phyloP scores from a whole-genome alignment of 2,888 invertebrate species.

The Diarsia dahlii region DNA sequence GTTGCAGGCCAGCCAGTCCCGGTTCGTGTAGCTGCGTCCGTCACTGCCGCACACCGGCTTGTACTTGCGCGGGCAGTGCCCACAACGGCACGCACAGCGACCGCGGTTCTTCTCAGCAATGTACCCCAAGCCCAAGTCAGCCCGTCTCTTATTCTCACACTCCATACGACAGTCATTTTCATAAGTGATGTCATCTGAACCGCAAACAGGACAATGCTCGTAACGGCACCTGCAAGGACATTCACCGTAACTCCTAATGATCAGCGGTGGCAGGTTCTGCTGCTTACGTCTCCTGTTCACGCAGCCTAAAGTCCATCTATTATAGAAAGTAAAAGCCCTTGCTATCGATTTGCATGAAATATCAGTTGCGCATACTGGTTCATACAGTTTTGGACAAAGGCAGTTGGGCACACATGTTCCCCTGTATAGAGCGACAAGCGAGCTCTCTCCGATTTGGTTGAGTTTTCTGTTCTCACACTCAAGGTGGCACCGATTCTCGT shows the following conservation, averaged over 20 bases:
- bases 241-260: constrained; percentile 50
- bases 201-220: constrained; percentile 69
- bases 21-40: constrained; percentile 68
- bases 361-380: constrained; percentile 74
- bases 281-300: constrained; percentile 59
- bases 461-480: constrained; percentile 68
- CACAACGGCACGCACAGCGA: constrained; percentile 38
- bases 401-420: constrained; percentile 68
- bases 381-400: constrained; percentile 59
- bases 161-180: constrained; percentile 66
- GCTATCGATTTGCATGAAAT: neutral
- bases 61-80: constrained; percentile 56
- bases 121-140: constrained; percentile 8
- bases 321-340: constrained; percentile 65
- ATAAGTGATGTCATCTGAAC: constrained; percentile 66
- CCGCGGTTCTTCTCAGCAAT: constrained; percentile 27
- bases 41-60: constrained; percentile 72
- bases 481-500: constrained; percentile 69
- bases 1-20: constrained; percentile 69
- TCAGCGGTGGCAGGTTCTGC: constrained; percentile 37
- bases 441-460: constrained; percentile 49
- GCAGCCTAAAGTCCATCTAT: constrained; percentile 68
- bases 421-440: constrained; percentile 54
- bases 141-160: constrained; percentile 68
- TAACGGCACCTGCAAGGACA: constrained; percentile 68